Evolutionary conservation across 1,140 invertebrate species (phyloP).

Genomic region (Ceratitis capitata): DNA sequence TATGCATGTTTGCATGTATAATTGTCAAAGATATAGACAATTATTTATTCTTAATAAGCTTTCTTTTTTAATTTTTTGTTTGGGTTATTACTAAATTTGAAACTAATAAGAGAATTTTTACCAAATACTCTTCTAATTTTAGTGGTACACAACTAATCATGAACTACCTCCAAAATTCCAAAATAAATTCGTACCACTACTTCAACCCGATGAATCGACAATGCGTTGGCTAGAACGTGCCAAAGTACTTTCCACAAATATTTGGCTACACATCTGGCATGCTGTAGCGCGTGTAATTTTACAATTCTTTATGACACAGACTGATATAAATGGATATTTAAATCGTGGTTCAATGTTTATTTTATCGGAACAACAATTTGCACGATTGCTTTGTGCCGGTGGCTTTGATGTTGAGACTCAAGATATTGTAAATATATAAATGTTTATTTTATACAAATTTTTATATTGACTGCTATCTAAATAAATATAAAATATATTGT

Average conservation of each 20-base stretch:
- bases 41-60: too few species aligned
- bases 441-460: too few species aligned
- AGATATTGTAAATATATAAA: constrained; percentile 45
- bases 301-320: constrained; percentile 79
- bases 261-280: constrained; percentile 79
- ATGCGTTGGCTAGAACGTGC: constrained; percentile 74
- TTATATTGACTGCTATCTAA: too few species aligned
- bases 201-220: constrained; percentile 73
- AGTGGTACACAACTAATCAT: constrained; percentile 71
- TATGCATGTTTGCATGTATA: too few species aligned
- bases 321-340: constrained; percentile 80
- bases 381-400: constrained; percentile 67
- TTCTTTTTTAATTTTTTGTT: too few species aligned
- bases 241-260: constrained; percentile 73
- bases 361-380: constrained; percentile 79
- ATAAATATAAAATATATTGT: neutral
- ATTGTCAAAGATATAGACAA: too few species aligned
- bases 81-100: too few species aligned
- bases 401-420: constrained; percentile 50
- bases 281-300: constrained; percentile 73
- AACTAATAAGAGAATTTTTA: neutral
- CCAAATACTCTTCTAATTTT: constrained; percentile 48
- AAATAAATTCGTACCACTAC: constrained; percentile 70
- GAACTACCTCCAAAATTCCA: constrained; percentile 63
- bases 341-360: constrained; percentile 92